Conservation (phyloP, 2,113 vertebrate species). For the Cololabis saira region DNA sequence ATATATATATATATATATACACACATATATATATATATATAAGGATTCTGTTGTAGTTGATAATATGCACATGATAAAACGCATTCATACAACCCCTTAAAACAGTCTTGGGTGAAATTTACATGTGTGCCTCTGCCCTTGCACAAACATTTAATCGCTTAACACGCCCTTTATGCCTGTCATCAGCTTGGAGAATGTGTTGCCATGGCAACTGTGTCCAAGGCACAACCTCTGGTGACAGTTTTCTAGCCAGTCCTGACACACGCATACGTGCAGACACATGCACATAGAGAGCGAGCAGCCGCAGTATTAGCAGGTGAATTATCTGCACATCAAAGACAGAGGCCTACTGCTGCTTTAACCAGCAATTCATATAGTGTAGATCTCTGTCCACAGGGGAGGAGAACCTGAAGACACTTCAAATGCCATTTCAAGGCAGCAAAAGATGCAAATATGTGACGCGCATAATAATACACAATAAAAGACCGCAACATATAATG, state of each 20-base stretch:
- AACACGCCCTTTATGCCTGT: slow-evolving; percentile 73
- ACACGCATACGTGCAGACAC: slow-evolving; percentile 8
- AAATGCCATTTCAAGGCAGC: slow-evolving; percentile 40
- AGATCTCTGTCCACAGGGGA: slow-evolving; percentile 47
- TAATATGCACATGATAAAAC: no score
- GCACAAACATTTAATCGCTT: slow-evolving; percentile 60
- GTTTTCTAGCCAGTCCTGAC: slow-evolving; percentile 41
- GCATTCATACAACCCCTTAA: neutral
- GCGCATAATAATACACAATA: slow-evolving; percentile 6
- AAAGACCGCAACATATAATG: slow-evolving; percentile 10
- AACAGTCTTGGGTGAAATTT: slow-evolving; percentile 27
- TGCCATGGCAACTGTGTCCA: slow-evolving; percentile 73
- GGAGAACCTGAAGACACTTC: slow-evolving; percentile 18
- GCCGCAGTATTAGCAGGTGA: slow-evolving; percentile 40
- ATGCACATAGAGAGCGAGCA: slow-evolving; percentile 7
- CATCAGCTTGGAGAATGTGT: slow-evolving; percentile 68
- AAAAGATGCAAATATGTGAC: slow-evolving; percentile 29
- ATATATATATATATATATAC: no score
- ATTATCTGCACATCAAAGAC: slow-evolving; percentile 68
- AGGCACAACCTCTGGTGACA: slow-evolving; percentile 67
- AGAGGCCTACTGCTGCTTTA: slow-evolving; percentile 51
- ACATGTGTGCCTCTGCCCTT: slow-evolving; percentile 28
- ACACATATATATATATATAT: no score
- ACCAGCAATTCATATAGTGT: slow-evolving; percentile 53
- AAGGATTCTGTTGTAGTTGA: no score